phyloP scores from a whole-genome alignment of 2,113 vertebrate genomes.

The Pavo muticus region DNA sequence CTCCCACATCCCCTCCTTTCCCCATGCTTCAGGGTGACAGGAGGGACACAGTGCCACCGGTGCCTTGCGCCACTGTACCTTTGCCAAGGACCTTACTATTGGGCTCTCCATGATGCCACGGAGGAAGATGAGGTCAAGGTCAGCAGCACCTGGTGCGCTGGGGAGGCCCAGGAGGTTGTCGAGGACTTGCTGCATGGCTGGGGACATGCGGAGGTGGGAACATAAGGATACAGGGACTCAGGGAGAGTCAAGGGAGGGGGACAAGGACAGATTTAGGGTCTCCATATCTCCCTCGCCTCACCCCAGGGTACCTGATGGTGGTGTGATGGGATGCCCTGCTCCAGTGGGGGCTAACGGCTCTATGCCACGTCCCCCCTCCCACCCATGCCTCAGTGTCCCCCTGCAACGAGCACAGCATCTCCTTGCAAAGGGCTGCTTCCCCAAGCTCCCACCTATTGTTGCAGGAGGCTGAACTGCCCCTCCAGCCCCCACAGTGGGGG shows the following conservation, averaged over 20 bases:
- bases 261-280: neutral
- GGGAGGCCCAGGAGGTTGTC: conserved; percentile 91
- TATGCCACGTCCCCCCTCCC: neutral
- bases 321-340: neutral
- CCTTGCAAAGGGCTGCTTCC: neutral
- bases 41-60: neutral
- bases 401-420: neutral
- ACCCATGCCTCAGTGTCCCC: neutral
- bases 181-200: conserved; percentile 93
- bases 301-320: neutral
- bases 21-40: neutral
- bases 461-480: neutral
- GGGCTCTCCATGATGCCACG: conserved; percentile 97
- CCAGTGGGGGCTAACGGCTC: no score
- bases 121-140: conserved; percentile 94
- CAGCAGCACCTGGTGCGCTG: conserved; percentile 88
- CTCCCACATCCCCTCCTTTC: neutral
- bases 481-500: neutral
- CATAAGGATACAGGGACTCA: neutral
- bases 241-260: neutral
- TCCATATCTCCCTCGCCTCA: neutral
- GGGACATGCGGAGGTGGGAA: neutral
- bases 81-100: conserved; percentile 84
- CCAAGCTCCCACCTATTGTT: neutral
- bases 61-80: conserved; percentile 31